Conservation (phyloP, 2,797 vertebrate species). For the Enteromius argenteus region DNA sequence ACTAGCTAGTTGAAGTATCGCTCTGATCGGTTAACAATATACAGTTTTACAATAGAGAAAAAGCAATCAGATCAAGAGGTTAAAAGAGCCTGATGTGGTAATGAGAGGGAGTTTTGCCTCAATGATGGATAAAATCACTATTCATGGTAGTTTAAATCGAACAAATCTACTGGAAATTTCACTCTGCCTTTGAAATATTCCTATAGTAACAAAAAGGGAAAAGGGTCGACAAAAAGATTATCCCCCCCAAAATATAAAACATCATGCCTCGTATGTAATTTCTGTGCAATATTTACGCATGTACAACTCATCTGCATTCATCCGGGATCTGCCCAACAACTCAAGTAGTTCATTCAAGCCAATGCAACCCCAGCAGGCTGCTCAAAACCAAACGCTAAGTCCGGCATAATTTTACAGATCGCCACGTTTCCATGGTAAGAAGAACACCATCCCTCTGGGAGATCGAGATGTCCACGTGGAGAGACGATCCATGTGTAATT, state of each 20-base stretch:
- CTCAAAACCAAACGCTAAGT: slow-evolving; percentile 12
- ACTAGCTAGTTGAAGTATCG: not conserved
- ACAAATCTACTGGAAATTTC: slow-evolving; percentile 14
- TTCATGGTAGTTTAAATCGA: not conserved
- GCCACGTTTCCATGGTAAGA: not conserved
- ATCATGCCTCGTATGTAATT: slow-evolving; percentile 53
- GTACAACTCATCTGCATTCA: slow-evolving; percentile 61
- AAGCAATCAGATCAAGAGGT: slow-evolving; percentile 14
- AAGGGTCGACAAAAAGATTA: slow-evolving; percentile 13
- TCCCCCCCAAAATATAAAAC: slow-evolving; percentile 42
- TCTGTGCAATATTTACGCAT: slow-evolving; percentile 58
- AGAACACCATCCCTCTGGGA: not conserved
- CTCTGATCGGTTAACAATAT: slow-evolving; percentile 29
- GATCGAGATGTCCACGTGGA: slow-evolving; percentile 8
- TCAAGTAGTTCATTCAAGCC: slow-evolving; percentile 34
- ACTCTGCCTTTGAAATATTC: slow-evolving; percentile 35
- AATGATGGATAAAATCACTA: not conserved
- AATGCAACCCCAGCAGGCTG: slow-evolving; percentile 9
- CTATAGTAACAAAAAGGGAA: not conserved
- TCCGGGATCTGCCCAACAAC: slow-evolving; percentile 62
- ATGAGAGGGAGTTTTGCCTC: not conserved
- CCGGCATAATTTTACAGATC: not conserved
- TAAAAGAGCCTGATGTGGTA: slow-evolving; percentile 1
- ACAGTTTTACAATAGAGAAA: slow-evolving; percentile 1
- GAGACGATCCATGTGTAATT: not conserved